Evolutionary conservation across 2,113 vertebrate species (phyloP), one percentile per base, ranked within the genome.

Genomic region (Antennarius striatus): DNA sequence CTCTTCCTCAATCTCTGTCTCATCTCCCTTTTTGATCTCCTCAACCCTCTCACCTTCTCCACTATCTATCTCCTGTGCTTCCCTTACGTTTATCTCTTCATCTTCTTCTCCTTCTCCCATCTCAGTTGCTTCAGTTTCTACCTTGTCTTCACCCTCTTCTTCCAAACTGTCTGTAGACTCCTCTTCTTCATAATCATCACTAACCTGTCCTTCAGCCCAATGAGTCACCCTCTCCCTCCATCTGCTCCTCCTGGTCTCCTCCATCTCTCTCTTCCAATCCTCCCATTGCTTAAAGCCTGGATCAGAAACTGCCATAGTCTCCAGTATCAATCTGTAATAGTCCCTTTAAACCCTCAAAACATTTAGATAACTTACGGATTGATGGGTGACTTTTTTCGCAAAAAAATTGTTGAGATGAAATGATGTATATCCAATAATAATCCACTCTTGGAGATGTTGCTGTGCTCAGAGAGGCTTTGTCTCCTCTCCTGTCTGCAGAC

Each of bases 261-360:
- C 68, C 45, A 61, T 73, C 49, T 48, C 36, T 14, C 14, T 67
- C 17, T 53, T 82, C 63, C 63, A 73, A 56, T 80, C 65, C 6
- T 46, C 48, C 42, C 7, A 62, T 56, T 36, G 32, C 63, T 59
- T 52, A 6, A 3, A 4, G 15, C 48, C 59, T 3, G 28, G 62
- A 56, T 64, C 43, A 43, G 9, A 69, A 1, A 74, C 49, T 40
- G 68, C 77, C 84, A 88, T 78, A 6, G 13, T 71, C 2, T 60
- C 48, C 16, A 10, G 1, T 73, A 13, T 43, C 13, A 29, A 57
- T 56, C 9, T 56, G 5, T 10, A 14, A 46, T 39, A 55, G 48
- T 65, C 51, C 17, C 32, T 36, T 46, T 1, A 39, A 42, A 47
- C 17, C 42, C 42, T 46, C 2, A 39, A 42, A 47, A 40, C 50